Evolutionary conservation across 53 echinoderm and acorn worm genomes (phyloP).

Genomic region (Patiria pectinifera): DNA sequence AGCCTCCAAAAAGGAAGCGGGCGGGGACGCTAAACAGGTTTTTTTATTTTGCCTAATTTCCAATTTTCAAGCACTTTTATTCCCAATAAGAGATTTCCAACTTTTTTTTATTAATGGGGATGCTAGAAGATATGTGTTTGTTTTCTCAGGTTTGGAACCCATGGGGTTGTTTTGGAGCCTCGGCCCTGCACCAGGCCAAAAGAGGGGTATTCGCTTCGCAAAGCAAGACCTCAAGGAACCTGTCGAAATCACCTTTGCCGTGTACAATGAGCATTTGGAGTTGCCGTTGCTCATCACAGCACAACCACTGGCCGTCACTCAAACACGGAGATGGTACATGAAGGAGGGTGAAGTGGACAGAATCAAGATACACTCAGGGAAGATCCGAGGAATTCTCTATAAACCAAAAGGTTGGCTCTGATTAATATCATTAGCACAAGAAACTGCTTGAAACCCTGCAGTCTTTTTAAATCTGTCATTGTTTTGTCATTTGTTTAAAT

Average conservation of each 20-base stretch:
- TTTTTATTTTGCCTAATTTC: too few relatives aligned
- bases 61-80: too few relatives aligned
- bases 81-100: too few relatives aligned
- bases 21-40: too few relatives aligned
- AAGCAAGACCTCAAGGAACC: slow-evolving; percentile 41
- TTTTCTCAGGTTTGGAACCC: slow-evolving; percentile 35
- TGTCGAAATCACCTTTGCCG: not conserved
- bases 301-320: not conserved
- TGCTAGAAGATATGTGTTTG: too few relatives aligned
- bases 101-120: too few relatives aligned
- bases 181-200: slow-evolving; percentile 36
- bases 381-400: slow-evolving; percentile 18
- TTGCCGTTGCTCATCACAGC: not conserved
- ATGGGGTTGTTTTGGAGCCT: slow-evolving; percentile 50
- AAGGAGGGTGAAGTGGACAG: slow-evolving; percentile 15
- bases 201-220: not conserved
- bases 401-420: slow-evolving; percentile 35
- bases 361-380: slow-evolving; percentile 6
- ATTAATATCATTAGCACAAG: too few relatives aligned
- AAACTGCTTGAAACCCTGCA: too few relatives aligned
- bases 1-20: too few relatives aligned
- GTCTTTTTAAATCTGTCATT: too few relatives aligned
- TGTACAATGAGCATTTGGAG: slow-evolving; percentile 12
- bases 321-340: slow-evolving; percentile 35
- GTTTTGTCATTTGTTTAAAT: too few relatives aligned